These are phyloP conservation scores for Hippocampus abdominalis DNA, from an alignment of 2,113 vertebrate species.

Conservation along the genomic window DNA sequence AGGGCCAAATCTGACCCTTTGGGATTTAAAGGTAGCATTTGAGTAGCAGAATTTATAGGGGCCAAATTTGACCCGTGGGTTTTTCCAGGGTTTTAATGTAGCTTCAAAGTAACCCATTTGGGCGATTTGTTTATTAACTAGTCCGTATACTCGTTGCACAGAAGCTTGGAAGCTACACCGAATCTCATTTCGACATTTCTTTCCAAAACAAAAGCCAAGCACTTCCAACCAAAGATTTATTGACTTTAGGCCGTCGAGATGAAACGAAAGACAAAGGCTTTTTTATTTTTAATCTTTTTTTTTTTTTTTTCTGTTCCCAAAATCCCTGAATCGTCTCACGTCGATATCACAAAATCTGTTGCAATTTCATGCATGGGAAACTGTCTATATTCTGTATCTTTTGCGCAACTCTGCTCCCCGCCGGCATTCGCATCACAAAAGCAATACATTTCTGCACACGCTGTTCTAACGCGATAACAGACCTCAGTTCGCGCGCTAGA, in stretches of 20 bases:
- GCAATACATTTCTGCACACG: not conserved
- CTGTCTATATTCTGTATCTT: not conserved
- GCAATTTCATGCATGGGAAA: conserved; percentile 3
- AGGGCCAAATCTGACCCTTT: too few relatives aligned
- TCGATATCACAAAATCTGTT: not conserved
- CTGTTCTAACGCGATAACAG: not conserved
- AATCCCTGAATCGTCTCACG: not conserved
- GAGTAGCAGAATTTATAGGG: too few relatives aligned
- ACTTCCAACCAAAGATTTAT: not conserved
- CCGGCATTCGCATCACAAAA: not conserved
- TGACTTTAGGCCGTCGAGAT: not conserved
- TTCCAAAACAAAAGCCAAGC: not conserved
- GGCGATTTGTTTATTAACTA: too few relatives aligned
- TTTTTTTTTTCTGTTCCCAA: not conserved
- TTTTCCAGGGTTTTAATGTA: too few relatives aligned
- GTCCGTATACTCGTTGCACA: too few relatives aligned
- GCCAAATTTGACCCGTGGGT: too few relatives aligned
- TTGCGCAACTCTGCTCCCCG: not conserved
- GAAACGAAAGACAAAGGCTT: not conserved
- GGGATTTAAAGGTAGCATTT: too few relatives aligned
- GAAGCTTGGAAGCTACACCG: not conserved
- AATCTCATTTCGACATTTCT: not conserved
- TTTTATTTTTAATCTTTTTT: not conserved
- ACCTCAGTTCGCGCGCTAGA: not conserved
- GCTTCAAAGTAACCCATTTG: too few relatives aligned